phyloP scores from a whole-genome alignment of 2,888 invertebrate genomes.

The Cremastinae sp. region DNA sequence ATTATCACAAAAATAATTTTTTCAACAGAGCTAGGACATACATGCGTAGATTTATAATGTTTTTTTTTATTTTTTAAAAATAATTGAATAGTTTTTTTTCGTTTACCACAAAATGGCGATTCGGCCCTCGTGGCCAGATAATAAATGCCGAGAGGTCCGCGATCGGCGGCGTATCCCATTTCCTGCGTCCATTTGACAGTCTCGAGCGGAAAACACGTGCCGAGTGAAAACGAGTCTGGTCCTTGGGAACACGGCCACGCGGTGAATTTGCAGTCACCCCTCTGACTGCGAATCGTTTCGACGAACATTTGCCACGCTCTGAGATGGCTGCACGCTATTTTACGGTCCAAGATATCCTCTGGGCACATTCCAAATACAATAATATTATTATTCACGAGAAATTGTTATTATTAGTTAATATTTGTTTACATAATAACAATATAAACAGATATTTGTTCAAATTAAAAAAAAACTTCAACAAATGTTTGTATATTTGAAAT shows the following conservation, averaged over 20 bases:
- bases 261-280: conserved; percentile 81
- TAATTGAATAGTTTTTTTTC: background rate
- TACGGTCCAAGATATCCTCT: conserved; percentile 81
- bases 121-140: conserved; percentile 82
- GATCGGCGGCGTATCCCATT: conserved; percentile 76
- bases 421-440: no score
- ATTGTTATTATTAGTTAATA: no score
- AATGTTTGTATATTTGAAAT: no score
- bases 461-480: no score
- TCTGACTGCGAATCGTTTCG: conserved; percentile 81
- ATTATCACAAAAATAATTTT: background rate
- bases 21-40: conserved; percentile 5
- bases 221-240: conserved; percentile 80
- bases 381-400: background rate
- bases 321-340: conserved; percentile 83
- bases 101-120: conserved; percentile 82
- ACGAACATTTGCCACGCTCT: conserved; percentile 82
- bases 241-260: conserved; percentile 83
- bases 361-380: conserved; percentile 1
- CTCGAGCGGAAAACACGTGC: conserved; percentile 82
- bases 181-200: conserved; percentile 74
- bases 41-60: no score
- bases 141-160: conserved; percentile 81
- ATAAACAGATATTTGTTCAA: no score
- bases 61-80: no score